phyloP scores from a whole-genome alignment of 2,797 vertebrate species.

The Xenentodon cancila region DNA sequence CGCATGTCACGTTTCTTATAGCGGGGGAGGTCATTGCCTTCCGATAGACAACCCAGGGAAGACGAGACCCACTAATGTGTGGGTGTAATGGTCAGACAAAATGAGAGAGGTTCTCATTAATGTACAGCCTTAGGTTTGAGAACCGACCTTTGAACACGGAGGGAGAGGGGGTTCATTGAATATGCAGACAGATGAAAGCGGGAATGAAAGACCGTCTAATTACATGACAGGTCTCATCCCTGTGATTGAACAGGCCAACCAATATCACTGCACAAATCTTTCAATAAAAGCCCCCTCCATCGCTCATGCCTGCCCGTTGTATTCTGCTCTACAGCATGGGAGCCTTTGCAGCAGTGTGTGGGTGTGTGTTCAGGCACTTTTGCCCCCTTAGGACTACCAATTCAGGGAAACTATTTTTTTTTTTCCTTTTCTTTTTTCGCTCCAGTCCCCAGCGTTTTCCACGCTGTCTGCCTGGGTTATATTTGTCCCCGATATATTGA shows the following conservation, averaged over 20 bases:
- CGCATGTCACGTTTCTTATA: conserved; percentile 57
- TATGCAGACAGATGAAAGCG: conserved; percentile 41
- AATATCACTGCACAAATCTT: conserved; percentile 59
- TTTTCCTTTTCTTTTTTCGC: conserved; percentile 28
- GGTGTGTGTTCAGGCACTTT: conserved; percentile 25
- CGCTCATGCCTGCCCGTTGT: conserved; percentile 24
- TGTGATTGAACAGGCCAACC: conserved; percentile 60
- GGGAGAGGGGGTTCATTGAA: conserved; percentile 34
- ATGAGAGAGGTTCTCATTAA: conserved; percentile 54
- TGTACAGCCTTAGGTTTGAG: conserved; percentile 45
- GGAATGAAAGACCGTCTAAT: conserved; percentile 71
- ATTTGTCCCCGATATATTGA: conserved; percentile 55
- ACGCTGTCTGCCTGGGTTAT: conserved; percentile 51
- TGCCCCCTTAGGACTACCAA: conserved; percentile 44
- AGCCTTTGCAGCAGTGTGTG: conserved; percentile 20
- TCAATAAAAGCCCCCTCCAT: conserved; percentile 47
- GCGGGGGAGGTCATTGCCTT: conserved; percentile 31
- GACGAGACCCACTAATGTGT: conserved; percentile 48
- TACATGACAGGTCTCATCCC: conserved; percentile 66
- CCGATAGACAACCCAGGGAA: conserved; percentile 10
- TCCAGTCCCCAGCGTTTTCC: conserved; percentile 31
- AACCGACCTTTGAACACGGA: conserved; percentile 21
- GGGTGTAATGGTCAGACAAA: conserved; percentile 42
- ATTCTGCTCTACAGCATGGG: conserved; percentile 24
- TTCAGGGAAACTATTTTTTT: conserved; percentile 38